These are phyloP conservation scores for Papilio polytes DNA, from an alignment of 1,140 invertebrate species.

Conservation along the genomic window DNA sequence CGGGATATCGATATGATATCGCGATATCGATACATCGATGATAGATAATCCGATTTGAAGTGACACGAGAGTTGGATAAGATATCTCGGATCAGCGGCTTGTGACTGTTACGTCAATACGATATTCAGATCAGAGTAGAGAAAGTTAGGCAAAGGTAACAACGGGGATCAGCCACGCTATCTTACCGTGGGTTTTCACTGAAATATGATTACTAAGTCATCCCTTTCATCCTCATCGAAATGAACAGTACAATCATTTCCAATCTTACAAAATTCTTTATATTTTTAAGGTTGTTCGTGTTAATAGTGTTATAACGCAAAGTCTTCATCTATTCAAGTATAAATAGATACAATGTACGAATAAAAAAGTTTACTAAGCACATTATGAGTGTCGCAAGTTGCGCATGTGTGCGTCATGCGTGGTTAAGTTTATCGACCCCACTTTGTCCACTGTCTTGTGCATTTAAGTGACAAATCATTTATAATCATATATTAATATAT, in stretches of 20 bases:
- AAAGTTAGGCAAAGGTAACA: slow-evolving; percentile 15
- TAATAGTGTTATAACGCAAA: background rate
- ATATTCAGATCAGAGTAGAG: background rate
- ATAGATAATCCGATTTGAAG: slow-evolving; percentile 42
- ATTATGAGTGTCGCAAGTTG: slow-evolving; percentile 18
- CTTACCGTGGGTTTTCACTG: background rate
- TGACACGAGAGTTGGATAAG: slow-evolving; percentile 29
- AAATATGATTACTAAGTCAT: background rate
- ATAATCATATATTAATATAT: too few relatives aligned
- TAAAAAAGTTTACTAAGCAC: slow-evolving; percentile 22
- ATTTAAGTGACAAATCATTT: slow-evolving; percentile 13
- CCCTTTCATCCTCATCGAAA: background rate
- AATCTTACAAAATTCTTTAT: background rate
- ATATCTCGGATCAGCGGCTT: background rate
- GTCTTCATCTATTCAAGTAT: background rate
- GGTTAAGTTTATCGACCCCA: slow-evolving; percentile 1
- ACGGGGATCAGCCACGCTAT: background rate
- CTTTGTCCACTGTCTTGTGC: background rate
- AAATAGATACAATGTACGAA: slow-evolving; percentile 11
- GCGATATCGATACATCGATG: slow-evolving; percentile 36
- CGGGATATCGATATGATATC: slow-evolving; percentile 41
- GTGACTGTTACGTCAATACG: slow-evolving; percentile 23
- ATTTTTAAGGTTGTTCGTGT: background rate
- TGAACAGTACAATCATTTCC: too few relatives aligned
- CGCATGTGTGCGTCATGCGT: slow-evolving; percentile 10